A percentile compares a stretch with the other conserved stretches of the same genome.
Conservation (phyloP, 2,888 invertebrate species). For the Pecten maximus region DNA sequence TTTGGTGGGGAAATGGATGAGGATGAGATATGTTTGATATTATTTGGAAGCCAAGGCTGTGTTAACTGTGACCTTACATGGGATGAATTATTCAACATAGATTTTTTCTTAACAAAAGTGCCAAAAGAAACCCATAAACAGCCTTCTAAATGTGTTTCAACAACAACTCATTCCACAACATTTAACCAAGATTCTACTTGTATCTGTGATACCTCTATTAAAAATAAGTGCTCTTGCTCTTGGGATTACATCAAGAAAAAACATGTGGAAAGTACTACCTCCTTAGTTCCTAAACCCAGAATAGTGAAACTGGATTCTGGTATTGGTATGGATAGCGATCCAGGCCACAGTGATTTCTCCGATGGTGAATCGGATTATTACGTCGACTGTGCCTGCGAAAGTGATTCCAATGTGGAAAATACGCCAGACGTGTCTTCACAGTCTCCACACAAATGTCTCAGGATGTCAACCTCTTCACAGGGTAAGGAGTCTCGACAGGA, state of each 20-base stretch:
- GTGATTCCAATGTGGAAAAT: slow-evolving; percentile 38
- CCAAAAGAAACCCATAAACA: slow-evolving; percentile 4
- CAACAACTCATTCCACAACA: slow-evolving; percentile 7
- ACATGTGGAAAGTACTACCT: not conserved
- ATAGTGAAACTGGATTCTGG: slow-evolving; percentile 38
- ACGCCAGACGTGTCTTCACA: not conserved
- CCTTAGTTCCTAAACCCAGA: slow-evolving; percentile 17
- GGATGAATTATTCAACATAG: slow-evolving; percentile 39
- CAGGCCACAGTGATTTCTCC: slow-evolving; percentile 35
- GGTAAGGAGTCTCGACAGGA: slow-evolving; percentile 37
- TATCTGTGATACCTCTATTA: slow-evolving; percentile 5
- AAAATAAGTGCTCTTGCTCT: slow-evolving; percentile 22
- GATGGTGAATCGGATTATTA: slow-evolving; percentile 30
- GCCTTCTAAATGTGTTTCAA: not conserved
- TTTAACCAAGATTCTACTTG: not conserved
- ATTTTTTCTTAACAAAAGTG: slow-evolving; percentile 21
- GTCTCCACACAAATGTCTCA: slow-evolving; percentile 20
- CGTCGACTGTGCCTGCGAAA: slow-evolving; percentile 18
- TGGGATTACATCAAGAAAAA: slow-evolving; percentile 1
- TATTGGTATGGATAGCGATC: slow-evolving; percentile 37
- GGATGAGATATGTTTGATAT: slow-evolving; percentile 58
- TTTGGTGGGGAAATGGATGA: slow-evolving; percentile 62
- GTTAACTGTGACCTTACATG: slow-evolving; percentile 54
- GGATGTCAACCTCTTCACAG: slow-evolving; percentile 17
- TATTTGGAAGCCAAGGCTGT: slow-evolving; percentile 49